A percentile compares a stretch with the other conserved stretches of the same genome.
Evolutionary conservation across 2,113 vertebrate genomes (phyloP).

Genomic region (Chaetodon trifascialis): DNA sequence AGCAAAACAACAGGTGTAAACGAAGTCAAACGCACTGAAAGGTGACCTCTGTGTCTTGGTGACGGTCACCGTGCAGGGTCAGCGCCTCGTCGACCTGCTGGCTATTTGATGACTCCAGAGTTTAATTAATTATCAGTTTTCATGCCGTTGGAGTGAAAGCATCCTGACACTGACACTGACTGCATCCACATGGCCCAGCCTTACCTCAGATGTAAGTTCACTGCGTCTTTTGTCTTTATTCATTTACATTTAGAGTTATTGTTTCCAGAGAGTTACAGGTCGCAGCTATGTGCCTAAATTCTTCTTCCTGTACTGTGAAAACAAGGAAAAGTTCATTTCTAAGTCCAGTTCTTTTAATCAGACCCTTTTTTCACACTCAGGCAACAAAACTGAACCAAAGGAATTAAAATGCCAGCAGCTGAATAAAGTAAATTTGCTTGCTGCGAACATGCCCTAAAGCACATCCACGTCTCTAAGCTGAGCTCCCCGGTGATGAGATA

Average conservation of each 20-base stretch:
- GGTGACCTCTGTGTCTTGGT: background rate
- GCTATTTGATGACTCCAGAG: background rate
- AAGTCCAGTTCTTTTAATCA: background rate
- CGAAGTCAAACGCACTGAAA: background rate
- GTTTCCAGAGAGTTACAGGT: background rate
- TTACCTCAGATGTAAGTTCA: background rate
- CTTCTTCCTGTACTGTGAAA: background rate
- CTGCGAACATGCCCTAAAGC: conserved; percentile 39
- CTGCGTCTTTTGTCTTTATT: background rate
- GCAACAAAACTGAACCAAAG: background rate
- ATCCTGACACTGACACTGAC: background rate
- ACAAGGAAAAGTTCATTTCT: background rate
- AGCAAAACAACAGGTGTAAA: background rate
- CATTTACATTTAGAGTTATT: too few species aligned
- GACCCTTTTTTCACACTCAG: background rate
- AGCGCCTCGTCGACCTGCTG: too few species aligned
- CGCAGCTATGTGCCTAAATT: background rate
- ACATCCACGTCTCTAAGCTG: conserved; percentile 1
- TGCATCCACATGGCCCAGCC: background rate
- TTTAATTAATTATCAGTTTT: background rate
- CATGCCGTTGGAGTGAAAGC: background rate
- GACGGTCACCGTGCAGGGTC: background rate
- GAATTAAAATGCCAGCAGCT: background rate
- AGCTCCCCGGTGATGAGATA: conserved; percentile 2
- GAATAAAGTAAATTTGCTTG: conserved; percentile 21